Percentiles rank a stretch among this genome's conserved stretches.
Conservation (phyloP, 2,113 vertebrate species). For the Rhegmatorhina hoffmannsi region DNA sequence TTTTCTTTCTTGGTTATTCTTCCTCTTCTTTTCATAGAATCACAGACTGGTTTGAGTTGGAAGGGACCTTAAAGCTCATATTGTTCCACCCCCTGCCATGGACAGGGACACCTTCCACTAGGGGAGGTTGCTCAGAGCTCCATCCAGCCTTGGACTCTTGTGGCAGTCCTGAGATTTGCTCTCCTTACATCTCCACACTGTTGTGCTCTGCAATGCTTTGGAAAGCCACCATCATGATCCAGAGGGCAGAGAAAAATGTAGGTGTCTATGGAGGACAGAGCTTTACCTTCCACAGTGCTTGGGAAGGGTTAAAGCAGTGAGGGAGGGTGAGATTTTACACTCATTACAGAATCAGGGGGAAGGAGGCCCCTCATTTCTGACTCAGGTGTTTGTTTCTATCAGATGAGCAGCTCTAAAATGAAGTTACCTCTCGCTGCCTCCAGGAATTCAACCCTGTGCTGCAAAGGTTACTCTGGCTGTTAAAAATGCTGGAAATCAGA, state of each 20-base stretch:
- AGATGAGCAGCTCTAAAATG: not conserved
- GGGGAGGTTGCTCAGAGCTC: not conserved
- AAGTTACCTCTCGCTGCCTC: not conserved
- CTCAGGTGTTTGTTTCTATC: not conserved
- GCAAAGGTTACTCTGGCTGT: not conserved
- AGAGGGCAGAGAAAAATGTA: not conserved
- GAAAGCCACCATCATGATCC: not conserved
- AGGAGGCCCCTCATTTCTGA: not conserved
- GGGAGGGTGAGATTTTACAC: not conserved
- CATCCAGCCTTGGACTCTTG: not conserved
- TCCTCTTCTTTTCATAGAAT: not conserved
- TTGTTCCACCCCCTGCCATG: not conserved
- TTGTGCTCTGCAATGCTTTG: not conserved
- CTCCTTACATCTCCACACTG: not conserved
- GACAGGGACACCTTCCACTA: not conserved
- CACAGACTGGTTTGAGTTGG: not conserved
- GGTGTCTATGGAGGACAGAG: not conserved
- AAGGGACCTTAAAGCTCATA: not conserved
- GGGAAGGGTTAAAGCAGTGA: not conserved
- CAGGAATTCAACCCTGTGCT: not conserved
- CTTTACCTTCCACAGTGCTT: not conserved
- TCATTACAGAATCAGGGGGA: not conserved
- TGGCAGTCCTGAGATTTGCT: not conserved
- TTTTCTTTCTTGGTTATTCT: not conserved
- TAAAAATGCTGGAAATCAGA: not conserved